phyloP scores from a whole-genome alignment of 2,888 invertebrate genomes.

The Volucella inflata region DNA sequence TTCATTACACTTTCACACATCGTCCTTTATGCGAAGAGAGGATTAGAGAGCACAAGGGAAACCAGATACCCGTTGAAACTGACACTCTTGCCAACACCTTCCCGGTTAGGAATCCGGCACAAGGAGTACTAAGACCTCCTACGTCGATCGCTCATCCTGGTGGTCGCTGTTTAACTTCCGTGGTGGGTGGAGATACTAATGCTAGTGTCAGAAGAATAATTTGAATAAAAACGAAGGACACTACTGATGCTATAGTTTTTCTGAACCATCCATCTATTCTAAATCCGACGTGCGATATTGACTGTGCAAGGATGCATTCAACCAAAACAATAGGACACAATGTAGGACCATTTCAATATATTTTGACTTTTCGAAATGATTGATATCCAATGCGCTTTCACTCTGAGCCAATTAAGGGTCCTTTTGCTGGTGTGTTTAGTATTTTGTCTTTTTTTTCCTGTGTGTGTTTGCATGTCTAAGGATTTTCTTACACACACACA shows the following conservation, averaged over 20 bases:
- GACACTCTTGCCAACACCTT: slow-evolving; percentile 75
- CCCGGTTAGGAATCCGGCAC: slow-evolving; percentile 22
- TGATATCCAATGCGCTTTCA: slow-evolving; percentile 61
- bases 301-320: slow-evolving; percentile 67
- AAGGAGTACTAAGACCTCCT: slow-evolving; percentile 59
- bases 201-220: slow-evolving; percentile 43
- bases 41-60: slow-evolving; percentile 58
- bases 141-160: slow-evolving; percentile 59
- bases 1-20: slow-evolving; percentile 79
- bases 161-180: slow-evolving; percentile 67
- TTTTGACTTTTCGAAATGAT: slow-evolving; percentile 71
- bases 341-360: slow-evolving; percentile 65
- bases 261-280: slow-evolving; percentile 60
- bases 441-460: neutral
- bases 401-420: slow-evolving; percentile 70
- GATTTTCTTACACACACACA: slow-evolving; percentile 37
- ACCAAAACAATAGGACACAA: slow-evolving; percentile 55
- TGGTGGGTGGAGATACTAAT: slow-evolving; percentile 63
- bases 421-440: slow-evolving; percentile 1
- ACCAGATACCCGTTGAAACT: slow-evolving; percentile 63
- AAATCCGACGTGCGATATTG: slow-evolving; percentile 71
- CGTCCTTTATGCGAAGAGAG: slow-evolving; percentile 64
- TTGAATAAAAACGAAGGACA: slow-evolving; percentile 69
- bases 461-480: slow-evolving; percentile 13
- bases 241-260: slow-evolving; percentile 9